Conservation (phyloP, 2,113 vertebrate species). For the Phycodurus eques region DNA sequence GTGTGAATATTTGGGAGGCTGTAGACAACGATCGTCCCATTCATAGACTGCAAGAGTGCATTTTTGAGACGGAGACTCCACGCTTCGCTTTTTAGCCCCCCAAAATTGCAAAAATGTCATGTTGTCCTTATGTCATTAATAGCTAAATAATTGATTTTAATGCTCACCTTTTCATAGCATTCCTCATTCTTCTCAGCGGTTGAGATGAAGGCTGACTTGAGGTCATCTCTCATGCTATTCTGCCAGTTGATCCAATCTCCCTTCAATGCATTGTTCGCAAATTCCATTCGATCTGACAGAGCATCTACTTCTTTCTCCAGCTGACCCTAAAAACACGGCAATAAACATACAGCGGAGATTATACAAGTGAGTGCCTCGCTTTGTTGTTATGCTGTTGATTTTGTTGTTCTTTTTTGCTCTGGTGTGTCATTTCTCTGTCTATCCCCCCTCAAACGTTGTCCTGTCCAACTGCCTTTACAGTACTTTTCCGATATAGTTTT, state of each 20-base stretch:
- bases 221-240: constrained; percentile 80
- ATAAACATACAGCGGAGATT: constrained; percentile 11
- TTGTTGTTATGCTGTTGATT: neutral
- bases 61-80: too few relatives aligned
- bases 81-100: too few relatives aligned
- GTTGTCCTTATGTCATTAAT: neutral
- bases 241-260: constrained; percentile 90
- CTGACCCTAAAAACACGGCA: constrained; percentile 52
- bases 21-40: too few relatives aligned
- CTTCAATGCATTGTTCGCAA: constrained; percentile 84
- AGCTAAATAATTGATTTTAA: neutral
- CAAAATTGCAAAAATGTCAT: neutral
- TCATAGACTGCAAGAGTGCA: too few relatives aligned
- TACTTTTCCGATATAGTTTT: too few relatives aligned
- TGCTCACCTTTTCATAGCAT: constrained; percentile 89
- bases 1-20: too few relatives aligned
- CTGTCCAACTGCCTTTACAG: neutral
- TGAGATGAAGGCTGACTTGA: constrained; percentile 77
- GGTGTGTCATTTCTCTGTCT: too few relatives aligned
- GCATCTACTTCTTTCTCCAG: constrained; percentile 85
- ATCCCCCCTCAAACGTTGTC: too few relatives aligned
- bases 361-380: neutral
- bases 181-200: constrained; percentile 83
- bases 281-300: constrained; percentile 85
- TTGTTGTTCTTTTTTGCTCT: too few relatives aligned